These are phyloP conservation scores for Chorisops tibialis DNA, from an alignment of 2,888 invertebrate genomes.

Conservation along the genomic window DNA sequence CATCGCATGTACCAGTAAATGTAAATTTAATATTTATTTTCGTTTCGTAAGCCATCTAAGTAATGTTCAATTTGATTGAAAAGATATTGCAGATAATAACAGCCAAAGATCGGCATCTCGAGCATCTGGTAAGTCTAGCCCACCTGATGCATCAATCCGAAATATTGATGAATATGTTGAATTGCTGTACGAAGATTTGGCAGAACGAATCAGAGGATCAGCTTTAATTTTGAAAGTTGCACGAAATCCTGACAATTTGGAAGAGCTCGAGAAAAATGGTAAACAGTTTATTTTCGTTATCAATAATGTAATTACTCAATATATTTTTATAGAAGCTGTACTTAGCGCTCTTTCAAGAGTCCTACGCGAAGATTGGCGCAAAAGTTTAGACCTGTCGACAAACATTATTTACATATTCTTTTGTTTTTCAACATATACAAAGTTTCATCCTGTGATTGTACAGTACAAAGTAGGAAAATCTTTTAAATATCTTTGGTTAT, in stretches of 20 bases:
- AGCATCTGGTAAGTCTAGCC: constrained; percentile 42
- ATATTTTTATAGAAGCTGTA: constrained; percentile 76
- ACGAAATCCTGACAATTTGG: constrained; percentile 89
- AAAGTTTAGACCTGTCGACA: constrained; percentile 92
- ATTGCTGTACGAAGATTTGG: constrained; percentile 89
- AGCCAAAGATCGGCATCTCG: constrained; percentile 41
- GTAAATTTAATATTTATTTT: background rate
- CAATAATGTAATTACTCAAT: constrained; percentile 4
- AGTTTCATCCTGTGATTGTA: constrained; percentile 90
- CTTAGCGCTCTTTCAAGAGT: constrained; percentile 94
- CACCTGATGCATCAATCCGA: constrained; percentile 68
- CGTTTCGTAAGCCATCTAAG: background rate
- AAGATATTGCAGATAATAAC: constrained; percentile 47
- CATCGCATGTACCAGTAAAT: no score
- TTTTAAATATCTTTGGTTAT: constrained; percentile 14
- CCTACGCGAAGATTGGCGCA: constrained; percentile 95
- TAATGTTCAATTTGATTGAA: constrained; percentile 5
- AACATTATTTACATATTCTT: constrained; percentile 96
- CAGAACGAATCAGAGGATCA: constrained; percentile 90
- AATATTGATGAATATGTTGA: constrained; percentile 93
- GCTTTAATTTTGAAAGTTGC: constrained; percentile 87
- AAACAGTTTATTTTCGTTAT: constrained; percentile 35
- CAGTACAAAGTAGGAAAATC: constrained; percentile 93
- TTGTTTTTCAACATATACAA: constrained; percentile 93
- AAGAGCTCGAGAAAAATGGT: constrained; percentile 93